Evolutionary conservation across 2,113 vertebrate species (phyloP), one percentile per base, ranked within the genome.

Genomic region (Orientallactaga bullata): DNA sequence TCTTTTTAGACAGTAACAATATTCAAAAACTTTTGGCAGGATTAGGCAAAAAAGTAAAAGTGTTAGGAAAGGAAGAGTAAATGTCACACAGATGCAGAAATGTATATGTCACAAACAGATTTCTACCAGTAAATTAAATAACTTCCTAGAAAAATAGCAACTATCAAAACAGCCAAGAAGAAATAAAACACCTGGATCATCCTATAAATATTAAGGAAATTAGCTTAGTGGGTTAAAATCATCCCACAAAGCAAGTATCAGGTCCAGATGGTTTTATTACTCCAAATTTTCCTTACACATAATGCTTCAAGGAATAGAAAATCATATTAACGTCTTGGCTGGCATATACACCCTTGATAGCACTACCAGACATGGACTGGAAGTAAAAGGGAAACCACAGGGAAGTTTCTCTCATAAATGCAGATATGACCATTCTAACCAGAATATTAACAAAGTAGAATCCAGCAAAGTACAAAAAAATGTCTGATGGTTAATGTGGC

Each of bases 71-170:
- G 15, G 66, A 89, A 93, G 80, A 84, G 3, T 73, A 60, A 76
- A 16, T 87, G 39, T 26, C 72, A 24, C 30, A 18, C 4, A 68
- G n/a, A 73, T 69, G 23, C 30, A 68, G 68, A 89, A 72, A 68
- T 85, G 42, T 76, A 15, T 35, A 47, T 42, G 71, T 24, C 35
- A n/a, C 26, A 2, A 78, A n/a, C 37, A 42, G 35, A 26, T 8
- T 71, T 88, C 61, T 93, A 72, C 61, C 78, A 94, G 11, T 86
- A 77, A 89, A 78, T 93, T 55, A 87, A 94, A 88, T 93, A 77
- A n/a, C 23, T 94, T 94, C 35, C 13, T 91, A 90, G 88, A 87
- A 93, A 94, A 94, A 87, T n/a, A 51, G 55, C 30, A 90, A 80
- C 94, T 63, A 83, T 66, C 37, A 89, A 85, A 92, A 74, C 26